These are phyloP conservation scores for Portevinia maculata DNA, from an alignment of 2,888 invertebrate species.

Conservation along the genomic window DNA sequence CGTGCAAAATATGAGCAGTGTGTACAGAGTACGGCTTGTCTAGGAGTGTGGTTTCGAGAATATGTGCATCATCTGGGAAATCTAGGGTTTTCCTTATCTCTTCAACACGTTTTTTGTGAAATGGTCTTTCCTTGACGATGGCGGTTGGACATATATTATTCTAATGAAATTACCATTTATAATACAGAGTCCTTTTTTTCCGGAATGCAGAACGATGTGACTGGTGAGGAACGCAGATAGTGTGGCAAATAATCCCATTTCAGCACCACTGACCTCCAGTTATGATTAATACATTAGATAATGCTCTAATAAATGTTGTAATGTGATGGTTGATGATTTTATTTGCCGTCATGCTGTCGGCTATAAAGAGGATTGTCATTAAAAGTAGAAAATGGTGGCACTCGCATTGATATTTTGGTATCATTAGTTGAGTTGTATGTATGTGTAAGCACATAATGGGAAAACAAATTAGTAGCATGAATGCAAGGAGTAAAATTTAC, in stretches of 20 bases:
- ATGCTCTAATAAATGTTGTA: slow-evolving; percentile 37
- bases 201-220: not conserved
- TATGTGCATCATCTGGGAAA: slow-evolving; percentile 36
- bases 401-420: slow-evolving; percentile 5
- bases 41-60: not conserved
- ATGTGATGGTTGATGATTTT: slow-evolving; percentile 37
- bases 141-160: slow-evolving; percentile 44
- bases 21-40: not conserved
- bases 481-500: not conserved
- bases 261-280: not conserved
- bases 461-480: slow-evolving; percentile 42
- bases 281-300: slow-evolving; percentile 45
- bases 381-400: not conserved
- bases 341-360: slow-evolving; percentile 17
- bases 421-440: slow-evolving; percentile 31
- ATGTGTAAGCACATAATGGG: slow-evolving; percentile 25
- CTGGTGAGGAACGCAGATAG: not conserved
- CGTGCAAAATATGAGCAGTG: slow-evolving; percentile 12
- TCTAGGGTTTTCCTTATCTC: slow-evolving; percentile 47
- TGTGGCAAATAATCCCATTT: not conserved
- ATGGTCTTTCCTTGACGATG: not conserved
- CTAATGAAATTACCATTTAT: slow-evolving; percentile 52
- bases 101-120: slow-evolving; percentile 51
- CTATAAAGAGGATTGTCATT: slow-evolving; percentile 10
- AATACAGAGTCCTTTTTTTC: slow-evolving; percentile 11